Evolutionary conservation across 2,113 vertebrate species (phyloP).

Genomic region (Heloderma charlesbogerti): DNA sequence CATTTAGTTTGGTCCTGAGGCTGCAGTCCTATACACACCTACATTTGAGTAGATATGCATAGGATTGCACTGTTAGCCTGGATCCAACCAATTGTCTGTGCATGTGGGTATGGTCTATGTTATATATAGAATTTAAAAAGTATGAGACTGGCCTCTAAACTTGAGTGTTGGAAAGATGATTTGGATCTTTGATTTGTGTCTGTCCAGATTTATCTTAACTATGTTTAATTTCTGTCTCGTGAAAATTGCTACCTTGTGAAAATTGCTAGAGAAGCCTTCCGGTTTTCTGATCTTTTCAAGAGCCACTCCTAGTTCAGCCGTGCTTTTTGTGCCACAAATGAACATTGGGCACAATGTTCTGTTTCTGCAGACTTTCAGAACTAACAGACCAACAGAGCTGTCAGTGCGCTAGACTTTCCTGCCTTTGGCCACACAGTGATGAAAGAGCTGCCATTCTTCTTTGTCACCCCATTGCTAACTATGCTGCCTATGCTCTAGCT

Average conservation of each 20-base stretch:
- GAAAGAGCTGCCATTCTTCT: background rate
- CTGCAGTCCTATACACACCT: too few relatives aligned
- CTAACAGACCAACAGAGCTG: background rate
- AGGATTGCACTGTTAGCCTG: too few relatives aligned
- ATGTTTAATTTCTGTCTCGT: background rate
- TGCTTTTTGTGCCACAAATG: background rate
- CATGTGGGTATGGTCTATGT: background rate
- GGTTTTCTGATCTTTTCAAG: background rate
- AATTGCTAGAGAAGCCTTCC: background rate
- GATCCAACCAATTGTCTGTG: conserved; percentile 17
- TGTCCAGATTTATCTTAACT: background rate
- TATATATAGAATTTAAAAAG: background rate
- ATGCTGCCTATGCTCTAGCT: background rate
- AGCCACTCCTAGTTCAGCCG: background rate
- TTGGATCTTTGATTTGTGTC: background rate
- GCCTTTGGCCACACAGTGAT: background rate
- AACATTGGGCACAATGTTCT: background rate
- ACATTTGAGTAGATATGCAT: too few relatives aligned
- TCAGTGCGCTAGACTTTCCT: background rate
- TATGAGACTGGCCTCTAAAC: background rate
- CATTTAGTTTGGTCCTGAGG: too few relatives aligned
- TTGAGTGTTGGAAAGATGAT: background rate
- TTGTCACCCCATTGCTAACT: background rate
- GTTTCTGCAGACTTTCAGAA: background rate
- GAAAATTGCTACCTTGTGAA: background rate